Evolutionary conservation across 2,797 vertebrate species (phyloP).

Genomic region (Phyllotis vaccarum): DNA sequence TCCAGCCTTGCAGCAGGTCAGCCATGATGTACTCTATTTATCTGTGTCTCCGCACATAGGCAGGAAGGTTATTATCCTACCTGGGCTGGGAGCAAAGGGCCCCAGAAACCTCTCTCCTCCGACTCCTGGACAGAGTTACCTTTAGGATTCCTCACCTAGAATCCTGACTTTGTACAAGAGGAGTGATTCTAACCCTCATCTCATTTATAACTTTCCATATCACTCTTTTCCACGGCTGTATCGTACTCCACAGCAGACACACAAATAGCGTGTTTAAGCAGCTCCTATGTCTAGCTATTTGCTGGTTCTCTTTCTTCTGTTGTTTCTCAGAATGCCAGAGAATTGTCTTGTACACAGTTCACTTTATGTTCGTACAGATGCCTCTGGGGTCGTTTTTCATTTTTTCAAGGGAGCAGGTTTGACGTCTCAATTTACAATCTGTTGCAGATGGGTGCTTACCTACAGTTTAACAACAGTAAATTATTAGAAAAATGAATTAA

Average conservation of each 20-base stretch:
- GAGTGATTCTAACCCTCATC: background rate
- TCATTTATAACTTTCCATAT: background rate
- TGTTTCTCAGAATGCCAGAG: background rate
- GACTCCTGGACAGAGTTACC: background rate
- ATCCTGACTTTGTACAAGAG: background rate
- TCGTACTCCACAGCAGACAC: background rate
- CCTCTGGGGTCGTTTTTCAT: background rate
- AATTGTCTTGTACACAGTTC: background rate
- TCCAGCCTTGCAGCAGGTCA: background rate
- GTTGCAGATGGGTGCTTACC: slow-evolving; percentile 55
- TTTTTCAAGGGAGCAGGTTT: slow-evolving; percentile 42
- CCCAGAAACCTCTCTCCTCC: background rate
- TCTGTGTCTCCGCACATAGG: background rate
- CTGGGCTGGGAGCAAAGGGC: background rate
- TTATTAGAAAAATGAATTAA: slow-evolving; percentile 62
- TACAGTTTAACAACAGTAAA: slow-evolving; percentile 69
- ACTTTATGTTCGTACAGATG: background rate
- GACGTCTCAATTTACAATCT: slow-evolving; percentile 64
- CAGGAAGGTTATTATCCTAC: background rate
- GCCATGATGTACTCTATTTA: background rate
- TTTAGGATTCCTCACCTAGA: background rate
- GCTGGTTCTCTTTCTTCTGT: background rate
- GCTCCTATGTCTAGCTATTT: background rate
- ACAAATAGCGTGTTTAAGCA: background rate
- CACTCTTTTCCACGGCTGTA: background rate